Evolutionary conservation across 2,113 vertebrate species (phyloP).

Genomic region (Grallaria varia): DNA sequence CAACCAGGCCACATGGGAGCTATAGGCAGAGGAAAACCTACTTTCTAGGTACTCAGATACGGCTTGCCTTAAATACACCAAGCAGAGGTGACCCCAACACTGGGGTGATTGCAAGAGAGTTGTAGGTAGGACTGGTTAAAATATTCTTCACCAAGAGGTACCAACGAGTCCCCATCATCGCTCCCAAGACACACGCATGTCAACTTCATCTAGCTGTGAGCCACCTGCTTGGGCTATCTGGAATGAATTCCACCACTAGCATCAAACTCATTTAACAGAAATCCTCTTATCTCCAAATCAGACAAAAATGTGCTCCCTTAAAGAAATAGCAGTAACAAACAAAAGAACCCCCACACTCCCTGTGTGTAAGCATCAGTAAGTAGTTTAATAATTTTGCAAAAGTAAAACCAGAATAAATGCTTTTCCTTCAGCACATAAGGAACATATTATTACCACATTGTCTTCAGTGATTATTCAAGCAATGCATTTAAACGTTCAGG

Average conservation of each 20-base stretch:
- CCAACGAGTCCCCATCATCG: not conserved
- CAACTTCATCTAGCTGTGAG: too few relatives aligned
- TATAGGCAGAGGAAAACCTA: conserved; percentile 32
- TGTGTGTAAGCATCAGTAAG: conserved; percentile 36
- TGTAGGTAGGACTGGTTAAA: not conserved
- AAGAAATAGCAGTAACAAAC: not conserved
- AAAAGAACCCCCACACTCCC: not conserved
- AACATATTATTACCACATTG: conserved; percentile 56
- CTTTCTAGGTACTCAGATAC: conserved; percentile 42
- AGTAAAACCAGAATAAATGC: conserved; percentile 43
- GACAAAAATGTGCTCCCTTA: not conserved
- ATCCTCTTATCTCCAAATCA: not conserved
- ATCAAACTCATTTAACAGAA: not conserved
- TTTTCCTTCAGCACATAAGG: conserved; percentile 61
- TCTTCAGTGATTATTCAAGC: conserved; percentile 60
- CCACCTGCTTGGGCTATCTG: too few relatives aligned
- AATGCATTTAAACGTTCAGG: conserved; percentile 56
- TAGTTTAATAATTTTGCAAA: conserved; percentile 23
- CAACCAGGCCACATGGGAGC: not conserved
- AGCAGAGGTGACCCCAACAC: not conserved
- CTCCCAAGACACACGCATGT: not conserved
- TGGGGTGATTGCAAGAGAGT: not conserved
- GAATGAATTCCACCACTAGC: not conserved
- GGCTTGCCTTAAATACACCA: not conserved
- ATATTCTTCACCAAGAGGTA: not conserved